phyloP scores from a whole-genome alignment of 1,140 invertebrate species.

The Doryteuthis pealeii region DNA sequence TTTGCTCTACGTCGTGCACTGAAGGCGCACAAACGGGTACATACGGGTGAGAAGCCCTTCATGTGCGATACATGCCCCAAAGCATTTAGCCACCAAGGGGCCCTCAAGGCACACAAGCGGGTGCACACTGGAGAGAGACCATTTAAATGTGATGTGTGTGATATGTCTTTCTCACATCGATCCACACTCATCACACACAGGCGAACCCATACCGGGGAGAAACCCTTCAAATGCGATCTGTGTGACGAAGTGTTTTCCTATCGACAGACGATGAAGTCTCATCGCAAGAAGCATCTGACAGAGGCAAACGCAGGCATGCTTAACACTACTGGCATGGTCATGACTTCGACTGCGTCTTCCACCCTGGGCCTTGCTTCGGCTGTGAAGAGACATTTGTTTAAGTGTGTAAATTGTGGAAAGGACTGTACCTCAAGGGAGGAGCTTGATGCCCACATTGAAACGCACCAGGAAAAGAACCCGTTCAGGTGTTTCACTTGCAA shows the following conservation, averaged over 20 bases:
- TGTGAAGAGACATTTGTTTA: no score
- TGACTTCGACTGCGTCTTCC: no score
- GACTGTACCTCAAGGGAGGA: not conserved
- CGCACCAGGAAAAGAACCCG: not conserved
- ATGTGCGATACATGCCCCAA: slow-evolving; percentile 74
- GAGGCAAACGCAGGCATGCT: not conserved
- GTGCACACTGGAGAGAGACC: slow-evolving; percentile 87
- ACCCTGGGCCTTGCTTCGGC: no score
- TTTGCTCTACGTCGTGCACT: slow-evolving; percentile 95
- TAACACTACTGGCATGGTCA: no score
- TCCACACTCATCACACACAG: not conserved
- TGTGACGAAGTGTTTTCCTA: slow-evolving; percentile 7
- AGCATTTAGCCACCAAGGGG: slow-evolving; percentile 80
- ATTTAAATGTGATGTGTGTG: slow-evolving; percentile 73
- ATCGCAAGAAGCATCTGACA: not conserved
- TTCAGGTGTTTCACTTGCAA: slow-evolving; percentile 1
- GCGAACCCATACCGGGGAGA: slow-evolving; percentile 1
- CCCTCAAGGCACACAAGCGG: slow-evolving; percentile 86
- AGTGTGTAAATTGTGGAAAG: not conserved
- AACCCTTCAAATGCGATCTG: not conserved
- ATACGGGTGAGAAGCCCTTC: slow-evolving; percentile 33
- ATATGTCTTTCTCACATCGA: slow-evolving; percentile 70
- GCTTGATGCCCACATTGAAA: not conserved
- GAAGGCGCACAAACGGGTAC: slow-evolving; percentile 61
- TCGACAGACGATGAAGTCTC: not conserved